Percentiles rank a stretch among this genome's conserved stretches.
phyloP scores from a whole-genome alignment of 2,888 invertebrate species.

The Pandemis heparana region DNA sequence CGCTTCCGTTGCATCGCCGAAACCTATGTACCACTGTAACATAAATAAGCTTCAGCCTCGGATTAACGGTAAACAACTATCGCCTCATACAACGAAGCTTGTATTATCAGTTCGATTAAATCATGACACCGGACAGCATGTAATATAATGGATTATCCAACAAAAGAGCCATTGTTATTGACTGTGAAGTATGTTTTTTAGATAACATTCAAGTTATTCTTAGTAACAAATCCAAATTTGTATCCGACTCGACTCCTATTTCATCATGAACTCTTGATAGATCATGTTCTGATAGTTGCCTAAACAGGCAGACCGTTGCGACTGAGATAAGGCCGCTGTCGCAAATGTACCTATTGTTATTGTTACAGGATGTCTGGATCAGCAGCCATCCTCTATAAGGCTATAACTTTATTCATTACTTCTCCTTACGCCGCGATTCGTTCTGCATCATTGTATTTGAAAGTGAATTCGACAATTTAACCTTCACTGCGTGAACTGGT shows the following conservation, averaged over 20 bases:
- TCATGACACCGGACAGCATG: conserved; percentile 23
- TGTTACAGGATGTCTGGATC: conserved; percentile 65
- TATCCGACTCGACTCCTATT: conserved; percentile 10
- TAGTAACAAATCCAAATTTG: conserved; percentile 16
- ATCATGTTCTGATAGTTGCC: conserved; percentile 39
- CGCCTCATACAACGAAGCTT: conserved; percentile 21
- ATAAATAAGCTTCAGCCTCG: conserved; percentile 36
- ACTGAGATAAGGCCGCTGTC: conserved; percentile 31
- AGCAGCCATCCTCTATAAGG: conserved; percentile 63
- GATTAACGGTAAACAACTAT: conserved; percentile 37
- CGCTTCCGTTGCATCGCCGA: conserved; percentile 36
- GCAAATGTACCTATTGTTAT: conserved; percentile 46
- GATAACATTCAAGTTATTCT: conserved; percentile 16
- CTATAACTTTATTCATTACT: conserved; percentile 57
- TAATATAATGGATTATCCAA: conserved; percentile 30
- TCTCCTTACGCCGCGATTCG: conserved; percentile 38
- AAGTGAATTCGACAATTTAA: conserved; percentile 47
- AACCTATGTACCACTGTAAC: conserved; percentile 25
- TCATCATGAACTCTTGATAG: conserved; percentile 31
- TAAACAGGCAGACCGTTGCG: conserved; percentile 38
- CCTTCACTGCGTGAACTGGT: conserved; percentile 50
- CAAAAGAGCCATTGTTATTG: conserved; percentile 32
- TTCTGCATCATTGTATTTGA: conserved; percentile 38
- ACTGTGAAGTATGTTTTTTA: conserved; percentile 15
- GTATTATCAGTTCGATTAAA: conserved; percentile 17